Base-by-base conservation (phyloP, 2,797 vertebrate species). In the Sebastes vulpes region DNA sequence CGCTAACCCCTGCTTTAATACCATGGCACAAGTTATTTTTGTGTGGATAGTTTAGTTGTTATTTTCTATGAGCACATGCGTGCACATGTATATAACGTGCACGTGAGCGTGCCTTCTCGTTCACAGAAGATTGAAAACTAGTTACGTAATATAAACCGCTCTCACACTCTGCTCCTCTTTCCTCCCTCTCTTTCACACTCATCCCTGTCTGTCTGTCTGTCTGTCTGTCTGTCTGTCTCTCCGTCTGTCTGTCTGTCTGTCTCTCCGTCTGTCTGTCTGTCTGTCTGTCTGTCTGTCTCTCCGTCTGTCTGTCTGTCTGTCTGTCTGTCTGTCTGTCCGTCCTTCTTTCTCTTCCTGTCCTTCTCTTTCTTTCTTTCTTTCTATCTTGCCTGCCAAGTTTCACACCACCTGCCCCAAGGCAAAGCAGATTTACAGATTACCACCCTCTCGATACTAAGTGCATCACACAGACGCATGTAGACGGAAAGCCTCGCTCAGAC, bases 351-450 rank as follows among this genome's bases (percentile, higher is more conserved):
- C 11, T 25, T 38, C 35, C 69, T 72, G 9, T 66, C 64, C 70
- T 9, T 57, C 67, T 28, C 28, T 82, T 59, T 75, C 64, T 48
- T 38, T 26, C 56, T 77, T 61, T 79, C 58, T 82, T 81, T 46
- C 38, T 18, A 46, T 59, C 70, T 74, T 65, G 46, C 70, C 80
- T 72, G 91, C 93, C 93, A 94, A 92, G 81, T 95, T 95, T 96
- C 91, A 94, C 93, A 93, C 94, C 92, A 91, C 90, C 84, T 90
- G 90, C 87, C 84, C 74, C 35, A 76, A 90, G 82, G 92, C 92
- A 94, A 95, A 96, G 94, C 91, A 91, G 95, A 95, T 96, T 96
- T 96, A 91, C 93, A 96, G 95, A 96, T 96, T 96, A 96, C 89
- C 91, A 92, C 82, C 81, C 84, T 90, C 92, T 88, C 79, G 56